Evolutionary conservation across 53 echinoderm and acorn worm species (phyloP).

Genomic region (Holothuria scabra): DNA sequence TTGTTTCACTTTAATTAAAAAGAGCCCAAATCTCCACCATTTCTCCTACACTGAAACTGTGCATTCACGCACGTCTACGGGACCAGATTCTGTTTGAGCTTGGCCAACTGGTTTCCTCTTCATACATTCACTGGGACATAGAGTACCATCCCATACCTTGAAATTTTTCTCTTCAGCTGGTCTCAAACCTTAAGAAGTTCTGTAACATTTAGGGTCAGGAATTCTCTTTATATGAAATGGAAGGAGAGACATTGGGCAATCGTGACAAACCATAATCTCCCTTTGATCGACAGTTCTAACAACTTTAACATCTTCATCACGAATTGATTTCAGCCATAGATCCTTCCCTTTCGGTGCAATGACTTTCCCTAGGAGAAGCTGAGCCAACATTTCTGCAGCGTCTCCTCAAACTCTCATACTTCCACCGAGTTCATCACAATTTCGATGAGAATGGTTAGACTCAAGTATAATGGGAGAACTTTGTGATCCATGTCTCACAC

Average conservation of each 20-base stretch:
- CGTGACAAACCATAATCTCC: constrained; percentile 1
- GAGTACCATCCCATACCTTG: not conserved
- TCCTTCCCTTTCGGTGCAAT: constrained; percentile 16
- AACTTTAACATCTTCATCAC: not conserved
- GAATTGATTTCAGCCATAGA: constrained; percentile 3
- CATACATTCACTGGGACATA: constrained; percentile 17
- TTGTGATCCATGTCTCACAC: constrained; percentile 1
- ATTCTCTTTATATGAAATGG: not conserved
- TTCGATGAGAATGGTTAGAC: not conserved
- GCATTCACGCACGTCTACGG: constrained; percentile 6
- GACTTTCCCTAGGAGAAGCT: constrained; percentile 6
- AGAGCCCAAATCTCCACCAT: no score
- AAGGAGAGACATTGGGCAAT: not conserved
- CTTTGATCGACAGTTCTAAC: not conserved
- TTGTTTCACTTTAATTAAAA: no score
- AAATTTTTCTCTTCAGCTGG: not conserved
- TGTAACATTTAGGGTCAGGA: not conserved
- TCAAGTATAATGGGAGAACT: not conserved
- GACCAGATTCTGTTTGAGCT: not conserved
- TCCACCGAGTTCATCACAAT: constrained; percentile 2
- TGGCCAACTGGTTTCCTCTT: not conserved
- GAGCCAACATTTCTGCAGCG: constrained; percentile 18
- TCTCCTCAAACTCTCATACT: not conserved
- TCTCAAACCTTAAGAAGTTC: not conserved
- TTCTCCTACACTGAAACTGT: not conserved